Evolutionary conservation across 1,140 invertebrate genomes (phyloP), one percentile per base, ranked within the genome.

Genomic region (Zaprionus vittiger): DNA sequence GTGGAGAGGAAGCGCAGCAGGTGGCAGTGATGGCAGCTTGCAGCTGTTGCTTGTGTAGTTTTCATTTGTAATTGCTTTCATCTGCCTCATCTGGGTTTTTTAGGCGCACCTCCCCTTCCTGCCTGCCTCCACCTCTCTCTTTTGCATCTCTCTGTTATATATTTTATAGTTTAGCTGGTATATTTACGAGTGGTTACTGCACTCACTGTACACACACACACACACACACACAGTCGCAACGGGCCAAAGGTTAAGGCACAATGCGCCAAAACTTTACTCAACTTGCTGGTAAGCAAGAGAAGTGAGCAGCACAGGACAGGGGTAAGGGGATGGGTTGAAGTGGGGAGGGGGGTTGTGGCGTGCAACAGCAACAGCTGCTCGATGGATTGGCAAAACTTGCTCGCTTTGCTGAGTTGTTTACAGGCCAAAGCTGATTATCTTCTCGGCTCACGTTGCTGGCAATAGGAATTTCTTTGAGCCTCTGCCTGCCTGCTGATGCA

Each of bases 1-100:
- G 9, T 17, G 31, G 31, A 34, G 31, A 9, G 41, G 49, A 2
- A 20, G 67, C 6, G 14, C 17, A 59, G 69, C 54, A 68, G 49
- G 68, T 69, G 73, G 44, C 62, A 64, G 52, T 75, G 56, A 47
- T 56, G 37, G 55, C 60, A 15, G 69, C 31, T 44, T 73, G 59
- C 84, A 84, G 84, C 71, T 87, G 84, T 81, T 84, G 84, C 81
- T 73, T 61, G 71, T 67, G 75, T 81, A 87, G 81, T 90, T 87
- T 83, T 80, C 80, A 87, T 86, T 86, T 87, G 84, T 89, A 87
- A 87, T 87, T 89, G 84, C 81, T 87, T 87, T 87, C 55, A 52
- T 52, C 57, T 79, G 65, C 73, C 71, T 63, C 62, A 47, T 56
- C 64, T 52, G 56, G 44, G n/a, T 17, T 9, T 47, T 44, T 47